These are phyloP conservation scores for Nycticorax nycticorax DNA, from an alignment of 2,113 vertebrate species.

Conservation along the genomic window DNA sequence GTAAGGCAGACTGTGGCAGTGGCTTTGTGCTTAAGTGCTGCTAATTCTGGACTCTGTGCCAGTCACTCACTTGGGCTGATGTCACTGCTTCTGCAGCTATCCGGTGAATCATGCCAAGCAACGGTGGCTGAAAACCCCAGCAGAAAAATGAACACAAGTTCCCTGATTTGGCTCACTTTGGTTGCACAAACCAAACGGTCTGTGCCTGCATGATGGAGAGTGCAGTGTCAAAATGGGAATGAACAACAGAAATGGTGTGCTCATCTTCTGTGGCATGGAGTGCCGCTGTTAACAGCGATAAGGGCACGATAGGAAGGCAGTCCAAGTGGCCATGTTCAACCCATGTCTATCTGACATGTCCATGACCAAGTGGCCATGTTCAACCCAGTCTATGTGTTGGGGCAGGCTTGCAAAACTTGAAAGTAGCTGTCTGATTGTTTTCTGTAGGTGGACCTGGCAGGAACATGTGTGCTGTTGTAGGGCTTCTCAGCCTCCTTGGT, in stretches of 20 bases:
- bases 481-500: background rate
- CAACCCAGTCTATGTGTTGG: background rate
- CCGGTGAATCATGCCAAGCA: background rate
- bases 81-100: background rate
- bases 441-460: background rate
- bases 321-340: background rate
- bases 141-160: background rate
- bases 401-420: background rate
- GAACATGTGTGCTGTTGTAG: background rate
- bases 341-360: background rate
- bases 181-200: background rate
- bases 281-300: accelerated
- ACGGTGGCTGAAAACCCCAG: background rate
- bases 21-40: background rate
- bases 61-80: background rate
- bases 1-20: background rate
- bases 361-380: background rate
- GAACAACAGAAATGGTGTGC: background rate
- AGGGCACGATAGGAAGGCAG: accelerated
- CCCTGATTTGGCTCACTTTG: background rate
- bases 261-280: background rate
- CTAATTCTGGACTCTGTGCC: background rate
- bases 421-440: background rate
- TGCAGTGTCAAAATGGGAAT: background rate
- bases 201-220: background rate